Evolutionary conservation across 1,140 invertebrate genomes (phyloP).

Genomic region (Lethrus apterus): DNA sequence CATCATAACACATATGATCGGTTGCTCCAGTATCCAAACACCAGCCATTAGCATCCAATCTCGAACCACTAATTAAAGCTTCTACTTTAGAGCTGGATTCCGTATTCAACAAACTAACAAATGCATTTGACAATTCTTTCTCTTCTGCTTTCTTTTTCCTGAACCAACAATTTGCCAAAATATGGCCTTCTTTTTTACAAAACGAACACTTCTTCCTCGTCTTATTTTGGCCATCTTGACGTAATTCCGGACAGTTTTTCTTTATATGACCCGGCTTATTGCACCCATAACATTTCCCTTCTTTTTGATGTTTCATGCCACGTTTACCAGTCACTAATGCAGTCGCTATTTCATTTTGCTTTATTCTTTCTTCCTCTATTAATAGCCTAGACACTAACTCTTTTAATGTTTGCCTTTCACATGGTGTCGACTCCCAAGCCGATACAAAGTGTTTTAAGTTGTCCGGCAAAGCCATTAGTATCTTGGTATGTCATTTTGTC

Average conservation of each 20-base stretch:
- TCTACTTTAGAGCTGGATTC: too few species aligned
- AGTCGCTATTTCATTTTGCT: constrained; percentile 17
- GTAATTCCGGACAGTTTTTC: constrained; percentile 1
- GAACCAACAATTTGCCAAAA: constrained; percentile 2
- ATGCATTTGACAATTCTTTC: constrained; percentile 1
- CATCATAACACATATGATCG: constrained; percentile 11
- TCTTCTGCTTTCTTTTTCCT: constrained; percentile 10
- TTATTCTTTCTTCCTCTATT: constrained; percentile 33
- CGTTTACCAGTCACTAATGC: constrained; percentile 1
- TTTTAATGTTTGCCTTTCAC: constrained; percentile 30
- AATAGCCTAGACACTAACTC: constrained; percentile 32
- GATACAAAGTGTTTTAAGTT: constrained; percentile 21
- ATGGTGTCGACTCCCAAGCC: constrained; percentile 30
- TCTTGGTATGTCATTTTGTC: constrained; percentile 32
- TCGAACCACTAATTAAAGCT: constrained; percentile 6
- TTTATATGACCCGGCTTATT: constrained; percentile 5
- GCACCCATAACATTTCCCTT: not conserved
- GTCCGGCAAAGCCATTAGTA: constrained; percentile 31
- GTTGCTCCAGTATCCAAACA: constrained; percentile 8
- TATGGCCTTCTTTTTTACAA: constrained; percentile 14
- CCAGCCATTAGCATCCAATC: too few species aligned
- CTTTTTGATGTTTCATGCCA: too few species aligned
- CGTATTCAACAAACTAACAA: too few species aligned
- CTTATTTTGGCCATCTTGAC: too few species aligned
- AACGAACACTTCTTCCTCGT: constrained; percentile 4